phyloP scores from a whole-genome alignment of 2,888 invertebrate species.

The Pachycephus smyrnensis region DNA sequence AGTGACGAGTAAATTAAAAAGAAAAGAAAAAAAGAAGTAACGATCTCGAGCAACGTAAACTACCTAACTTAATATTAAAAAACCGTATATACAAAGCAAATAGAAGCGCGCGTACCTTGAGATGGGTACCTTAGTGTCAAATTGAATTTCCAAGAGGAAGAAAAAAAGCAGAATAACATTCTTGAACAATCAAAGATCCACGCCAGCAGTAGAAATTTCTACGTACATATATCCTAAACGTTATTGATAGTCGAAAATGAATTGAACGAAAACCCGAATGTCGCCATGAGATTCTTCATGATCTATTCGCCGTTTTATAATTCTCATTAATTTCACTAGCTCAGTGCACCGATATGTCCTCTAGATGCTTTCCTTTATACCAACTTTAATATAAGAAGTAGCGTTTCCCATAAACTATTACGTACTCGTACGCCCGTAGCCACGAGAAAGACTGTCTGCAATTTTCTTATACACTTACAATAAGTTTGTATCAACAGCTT shows the following conservation, averaged over 20 bases:
- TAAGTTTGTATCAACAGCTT: not conserved
- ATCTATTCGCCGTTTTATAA: not conserved
- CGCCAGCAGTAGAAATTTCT: conserved; percentile 6
- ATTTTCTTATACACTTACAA: not conserved
- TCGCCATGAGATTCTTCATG: not conserved
- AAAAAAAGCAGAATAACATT: conserved; percentile 16
- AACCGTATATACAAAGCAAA: not conserved
- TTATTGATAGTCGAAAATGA: not conserved
- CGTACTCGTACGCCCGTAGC: not conserved
- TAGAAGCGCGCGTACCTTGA: not conserved
- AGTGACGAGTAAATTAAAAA: not conserved
- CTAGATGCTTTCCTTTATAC: conserved; percentile 27
- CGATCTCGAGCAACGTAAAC: not conserved
- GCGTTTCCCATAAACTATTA: not conserved
- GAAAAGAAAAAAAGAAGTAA: not conserved
- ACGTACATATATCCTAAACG: not conserved
- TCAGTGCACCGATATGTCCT: conserved; percentile 39
- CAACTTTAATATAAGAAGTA: not conserved
- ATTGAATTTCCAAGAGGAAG: conserved; percentile 6
- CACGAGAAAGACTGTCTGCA: not conserved
- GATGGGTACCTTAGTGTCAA: not conserved
- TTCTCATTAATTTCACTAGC: not conserved
- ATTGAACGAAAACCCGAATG: not conserved
- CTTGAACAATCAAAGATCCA: conserved; percentile 23
- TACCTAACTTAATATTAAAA: not conserved